Conservation (phyloP, 2,113 vertebrate genomes). For the Vidua chalybeata region DNA sequence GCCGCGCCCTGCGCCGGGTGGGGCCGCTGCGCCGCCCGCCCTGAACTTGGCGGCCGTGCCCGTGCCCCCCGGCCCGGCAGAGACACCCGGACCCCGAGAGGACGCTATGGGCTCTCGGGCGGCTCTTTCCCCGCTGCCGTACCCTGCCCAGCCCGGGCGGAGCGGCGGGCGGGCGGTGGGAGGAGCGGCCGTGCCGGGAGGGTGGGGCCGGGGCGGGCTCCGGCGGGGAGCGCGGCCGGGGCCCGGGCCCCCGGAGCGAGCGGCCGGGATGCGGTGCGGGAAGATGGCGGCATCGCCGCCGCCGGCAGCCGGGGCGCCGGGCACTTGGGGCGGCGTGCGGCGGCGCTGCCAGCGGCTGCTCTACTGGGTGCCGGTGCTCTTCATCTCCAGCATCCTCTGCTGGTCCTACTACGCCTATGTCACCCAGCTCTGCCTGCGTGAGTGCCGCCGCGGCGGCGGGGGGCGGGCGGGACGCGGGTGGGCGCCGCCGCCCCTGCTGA, state of each 20-base stretch:
- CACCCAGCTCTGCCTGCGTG: too few species aligned
- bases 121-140: background rate
- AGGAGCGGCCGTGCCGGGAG: background rate
- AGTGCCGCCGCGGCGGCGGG: too few species aligned
- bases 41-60: background rate
- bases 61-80: background rate
- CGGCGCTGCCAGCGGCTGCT: too few species aligned
- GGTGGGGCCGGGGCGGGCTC: background rate
- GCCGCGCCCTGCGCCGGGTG: background rate
- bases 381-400: too few species aligned
- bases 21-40: background rate
- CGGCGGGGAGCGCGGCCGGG: background rate
- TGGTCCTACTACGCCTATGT: too few species aligned
- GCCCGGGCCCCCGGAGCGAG: background rate
- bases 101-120: fast-evolving
- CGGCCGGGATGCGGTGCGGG: background rate
- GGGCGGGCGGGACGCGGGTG: too few species aligned
- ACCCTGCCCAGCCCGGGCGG: background rate
- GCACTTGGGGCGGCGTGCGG: too few species aligned
- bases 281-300: background rate
- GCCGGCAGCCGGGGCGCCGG: background rate
- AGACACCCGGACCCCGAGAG: fast-evolving
- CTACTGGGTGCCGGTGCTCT: too few species aligned
- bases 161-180: background rate
- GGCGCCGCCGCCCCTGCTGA: too few species aligned